A percentile compares a stretch with the other conserved stretches of the same genome.
phyloP scores from a whole-genome alignment of 1,140 invertebrate species.

The Pseudomyrmex pallidus region DNA sequence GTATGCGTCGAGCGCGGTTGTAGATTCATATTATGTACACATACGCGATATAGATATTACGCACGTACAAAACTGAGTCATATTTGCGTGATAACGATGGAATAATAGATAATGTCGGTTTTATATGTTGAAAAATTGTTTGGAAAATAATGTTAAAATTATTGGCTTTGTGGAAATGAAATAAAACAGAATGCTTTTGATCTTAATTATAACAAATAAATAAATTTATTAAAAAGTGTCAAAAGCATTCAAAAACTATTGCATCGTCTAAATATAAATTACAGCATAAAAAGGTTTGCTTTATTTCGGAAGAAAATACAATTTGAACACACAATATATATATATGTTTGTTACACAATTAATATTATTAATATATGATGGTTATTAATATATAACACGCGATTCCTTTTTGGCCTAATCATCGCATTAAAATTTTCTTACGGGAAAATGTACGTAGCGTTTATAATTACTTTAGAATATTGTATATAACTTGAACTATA shows the following conservation, averaged over 20 bases:
- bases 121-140: not conserved
- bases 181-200: not conserved
- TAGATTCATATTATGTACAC: not conserved
- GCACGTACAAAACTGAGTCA: too few species aligned
- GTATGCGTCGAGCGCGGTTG: not conserved
- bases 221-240: not conserved
- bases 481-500: not conserved
- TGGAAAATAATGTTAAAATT: not conserved
- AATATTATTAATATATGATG: too few species aligned
- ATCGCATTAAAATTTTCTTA: too few species aligned
- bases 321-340: too few species aligned
- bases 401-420: too few species aligned
- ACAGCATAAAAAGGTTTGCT: not conserved
- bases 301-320: not conserved
- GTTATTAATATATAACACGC: too few species aligned
- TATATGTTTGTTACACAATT: too few species aligned
- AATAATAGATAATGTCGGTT: not conserved
- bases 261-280: not conserved
- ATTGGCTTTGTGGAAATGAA: slow-evolving; percentile 1
- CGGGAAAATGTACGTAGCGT: not conserved
- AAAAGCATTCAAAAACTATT: not conserved
- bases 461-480: not conserved
- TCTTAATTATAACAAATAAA: not conserved
- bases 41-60: too few species aligned
- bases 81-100: not conserved